Base-by-base conservation (phyloP, 2,797 vertebrate genomes). In the Enteromius radiatus region DNA sequence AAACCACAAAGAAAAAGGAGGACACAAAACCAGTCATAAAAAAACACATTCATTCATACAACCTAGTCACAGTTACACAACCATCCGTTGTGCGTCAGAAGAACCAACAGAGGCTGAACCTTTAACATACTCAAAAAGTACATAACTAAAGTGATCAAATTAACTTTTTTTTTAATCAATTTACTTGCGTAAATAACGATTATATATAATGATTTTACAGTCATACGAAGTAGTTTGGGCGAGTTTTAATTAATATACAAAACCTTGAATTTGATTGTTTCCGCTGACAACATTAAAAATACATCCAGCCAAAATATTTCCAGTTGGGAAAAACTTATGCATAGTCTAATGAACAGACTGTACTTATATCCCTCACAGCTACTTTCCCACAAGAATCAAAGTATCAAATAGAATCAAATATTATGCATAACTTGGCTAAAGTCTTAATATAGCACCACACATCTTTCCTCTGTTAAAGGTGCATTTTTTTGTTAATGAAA, bases 11-110 rank as follows among this genome's bases (percentile, higher is more conserved):
- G 6, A 43, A 21, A 47, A 43, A 33, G 26, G 41, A 3, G 36
- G 4, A 65, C 1, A 47, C 4, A 43, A 47, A 80, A 73, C 12
- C 7, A 26, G 78, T 59, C 26, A 80, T 28, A 49, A 31, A 21
- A 7, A 19, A 38, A 23, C 4, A 7, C 8, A 47, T 41, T 31
- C 56, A 76, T 61, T 12, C 36, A 43, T n/a, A 43, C 21, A 70
- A 11, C 68, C 41, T 70, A 47, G 68, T 47, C 41, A 45, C 23
- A 63, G 59, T 77, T 47, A 47, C 23, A 64, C 23, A 77, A 31
- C 36, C 38, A 43, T 17, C 31, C 45, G 11, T 1, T 11, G 70
- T 43, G 54, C 5, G 0, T 76, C 54, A 76, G 54, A 28, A 3
- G 23, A 76, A 76, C 21, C 9, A 43, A 59, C 23, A 12, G 28